Base-by-base conservation (phyloP, 2,113 vertebrate genomes). In the Grammomys surdaster region DNA sequence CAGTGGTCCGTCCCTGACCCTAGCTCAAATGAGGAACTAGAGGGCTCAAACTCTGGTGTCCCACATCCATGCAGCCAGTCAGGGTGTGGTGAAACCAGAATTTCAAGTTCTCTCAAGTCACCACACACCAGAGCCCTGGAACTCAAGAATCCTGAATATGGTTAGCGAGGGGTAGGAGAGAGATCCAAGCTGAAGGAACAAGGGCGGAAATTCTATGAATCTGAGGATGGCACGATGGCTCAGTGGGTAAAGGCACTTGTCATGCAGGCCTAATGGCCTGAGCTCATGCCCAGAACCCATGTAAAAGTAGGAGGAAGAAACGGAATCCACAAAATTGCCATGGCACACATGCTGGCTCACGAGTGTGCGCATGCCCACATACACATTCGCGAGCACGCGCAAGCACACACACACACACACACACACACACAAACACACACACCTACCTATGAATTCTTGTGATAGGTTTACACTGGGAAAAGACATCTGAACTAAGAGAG, bases 31-130 rank as follows among this genome's bases (percentile, higher is more conserved):
- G 80, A 78, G 40, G 65, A 95, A 63, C 60, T 9, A 17, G 22
- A 92, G 69, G 75, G 67, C 72, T 24, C 86, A 96, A 6, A 88
- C 7, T 20, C 48, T 26, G 56, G 24, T 77, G n/a, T 70, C 63
- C 51, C 33, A 56, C 65, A n/a, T 85, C 60, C 93, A 22, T 54
- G 54, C 10, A 93, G 54, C 26, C 10, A 88, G 43, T 28, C 56
- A 63, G 46, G 73, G 31, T 0, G 1, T 40, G 63, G 82, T 14
- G 7, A 58, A 95, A 89, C 69, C n/a, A 81, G 89, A 96, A 91
- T 69, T 89, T 88, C 82, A 67, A 65, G 63, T 95, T 95, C 88
- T 81, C 70, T 89, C 22, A 19, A 46, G 88, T 86, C 22, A 26
- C 65, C 70, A 80, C 48, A 67, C 43, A 94, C 16, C 1, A 20